phyloP scores from a whole-genome alignment of 2,888 invertebrate genomes.

The Petrolisthes manimaculis region DNA sequence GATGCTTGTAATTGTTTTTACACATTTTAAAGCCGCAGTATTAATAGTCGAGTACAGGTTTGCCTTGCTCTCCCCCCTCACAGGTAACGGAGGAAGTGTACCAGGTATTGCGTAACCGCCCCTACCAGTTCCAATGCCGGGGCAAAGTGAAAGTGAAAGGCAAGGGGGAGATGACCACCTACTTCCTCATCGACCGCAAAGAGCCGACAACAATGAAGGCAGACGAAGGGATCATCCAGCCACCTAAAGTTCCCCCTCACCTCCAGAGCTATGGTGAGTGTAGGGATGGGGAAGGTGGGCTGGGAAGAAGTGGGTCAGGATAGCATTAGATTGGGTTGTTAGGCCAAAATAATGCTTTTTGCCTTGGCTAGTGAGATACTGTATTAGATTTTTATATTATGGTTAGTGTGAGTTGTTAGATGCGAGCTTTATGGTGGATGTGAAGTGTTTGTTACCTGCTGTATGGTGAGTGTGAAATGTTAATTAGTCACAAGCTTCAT shows the following conservation, averaged over 20 bases:
- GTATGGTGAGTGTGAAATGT: not conserved
- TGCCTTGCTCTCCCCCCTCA: no score
- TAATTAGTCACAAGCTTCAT: not conserved
- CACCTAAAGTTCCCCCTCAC: constrained; percentile 57
- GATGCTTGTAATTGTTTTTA: no score
- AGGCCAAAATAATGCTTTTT: no score
- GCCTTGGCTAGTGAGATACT: no score
- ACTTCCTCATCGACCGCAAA: constrained; percentile 85
- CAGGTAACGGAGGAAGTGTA: constrained; percentile 91
- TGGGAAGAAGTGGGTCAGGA: no score
- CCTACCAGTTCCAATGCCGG: constrained; percentile 84
- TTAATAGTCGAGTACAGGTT: no score
- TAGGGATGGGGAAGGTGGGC: not conserved
- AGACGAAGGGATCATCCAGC: constrained; percentile 39
- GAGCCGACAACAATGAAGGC: constrained; percentile 72
- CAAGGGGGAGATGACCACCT: constrained; percentile 93
- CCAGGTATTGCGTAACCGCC: constrained; percentile 80
- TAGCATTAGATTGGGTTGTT: no score
- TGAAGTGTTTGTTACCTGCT: not conserved
- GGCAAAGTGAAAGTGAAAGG: constrained; percentile 93
- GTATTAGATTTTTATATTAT: not conserved
- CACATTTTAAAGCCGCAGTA: no score
- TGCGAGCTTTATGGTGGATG: not conserved
- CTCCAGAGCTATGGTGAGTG: constrained; percentile 53
- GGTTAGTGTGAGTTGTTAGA: not conserved